These are phyloP conservation scores for Cuculus canorus DNA, from an alignment of 2,797 vertebrate species.

Conservation along the genomic window DNA sequence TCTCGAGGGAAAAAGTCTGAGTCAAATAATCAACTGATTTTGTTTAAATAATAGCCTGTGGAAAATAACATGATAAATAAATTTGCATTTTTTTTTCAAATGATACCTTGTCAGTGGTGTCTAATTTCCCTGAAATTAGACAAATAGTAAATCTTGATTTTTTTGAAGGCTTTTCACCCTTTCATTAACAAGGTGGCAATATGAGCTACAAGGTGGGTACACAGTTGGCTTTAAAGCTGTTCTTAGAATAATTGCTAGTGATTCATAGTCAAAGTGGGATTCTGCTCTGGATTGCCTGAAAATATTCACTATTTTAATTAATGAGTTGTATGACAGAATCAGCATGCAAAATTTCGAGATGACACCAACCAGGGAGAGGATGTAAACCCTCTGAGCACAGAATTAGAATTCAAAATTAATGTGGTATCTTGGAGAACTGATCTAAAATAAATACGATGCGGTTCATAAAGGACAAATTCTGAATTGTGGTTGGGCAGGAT, in stretches of 20 bases:
- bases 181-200: neutral
- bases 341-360: slow-evolving; percentile 42
- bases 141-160: neutral
- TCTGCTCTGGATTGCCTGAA: slow-evolving; percentile 31
- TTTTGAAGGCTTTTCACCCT: neutral
- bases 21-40: neutral
- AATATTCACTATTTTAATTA: slow-evolving; percentile 68
- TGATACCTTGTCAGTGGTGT: neutral
- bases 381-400: slow-evolving; percentile 19
- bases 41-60: neutral
- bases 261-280: slow-evolving; percentile 49
- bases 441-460: slow-evolving; percentile 40
- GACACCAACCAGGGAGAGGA: slow-evolving; percentile 9
- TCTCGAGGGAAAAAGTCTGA: neutral
- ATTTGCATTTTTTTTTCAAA: neutral
- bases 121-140: neutral
- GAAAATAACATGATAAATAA: neutral
- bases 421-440: slow-evolving; percentile 10
- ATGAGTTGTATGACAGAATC: slow-evolving; percentile 33
- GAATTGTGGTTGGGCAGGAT: slow-evolving; percentile 4
- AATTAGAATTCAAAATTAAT: slow-evolving; percentile 55
- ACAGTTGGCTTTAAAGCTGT: slow-evolving; percentile 23
- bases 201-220: neutral
- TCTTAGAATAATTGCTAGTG: slow-evolving; percentile 15
- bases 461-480: slow-evolving; percentile 36